These are phyloP conservation scores for Oncorhynchus gorbuscha DNA, from an alignment of 2,113 vertebrate genomes.

Conservation along the genomic window DNA sequence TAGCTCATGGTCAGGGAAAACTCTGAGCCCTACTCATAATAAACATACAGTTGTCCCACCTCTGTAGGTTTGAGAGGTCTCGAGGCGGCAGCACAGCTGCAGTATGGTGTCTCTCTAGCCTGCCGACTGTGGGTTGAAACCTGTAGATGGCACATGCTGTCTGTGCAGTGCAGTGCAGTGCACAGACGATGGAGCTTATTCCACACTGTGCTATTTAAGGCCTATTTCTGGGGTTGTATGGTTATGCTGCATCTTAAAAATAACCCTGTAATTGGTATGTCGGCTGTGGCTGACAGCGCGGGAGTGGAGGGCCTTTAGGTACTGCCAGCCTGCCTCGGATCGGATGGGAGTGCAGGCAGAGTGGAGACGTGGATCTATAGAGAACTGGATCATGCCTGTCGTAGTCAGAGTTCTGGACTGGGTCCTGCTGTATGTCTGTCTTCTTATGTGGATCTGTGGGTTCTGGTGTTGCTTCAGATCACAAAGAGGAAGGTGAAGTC, in stretches of 20 bases:
- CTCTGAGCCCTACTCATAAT: too few species aligned
- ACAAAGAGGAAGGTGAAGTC: background rate
- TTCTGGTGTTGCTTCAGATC: background rate
- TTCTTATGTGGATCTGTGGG: conserved; percentile 4
- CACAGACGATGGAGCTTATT: conserved; percentile 21
- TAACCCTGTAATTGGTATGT: conserved; percentile 63
- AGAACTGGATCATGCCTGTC: background rate
- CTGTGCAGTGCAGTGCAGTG: conserved; percentile 27
- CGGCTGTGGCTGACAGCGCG: conserved; percentile 33
- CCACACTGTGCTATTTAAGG: conserved; percentile 68
- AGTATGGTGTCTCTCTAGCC: conserved; percentile 38
- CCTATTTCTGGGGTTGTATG: conserved; percentile 54
- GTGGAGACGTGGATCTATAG: background rate
- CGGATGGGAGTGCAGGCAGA: conserved; percentile 2
- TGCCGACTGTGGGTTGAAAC: background rate
- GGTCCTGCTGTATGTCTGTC: background rate
- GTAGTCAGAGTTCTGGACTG: background rate
- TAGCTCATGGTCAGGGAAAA: too few species aligned
- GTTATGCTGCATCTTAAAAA: conserved; percentile 59
- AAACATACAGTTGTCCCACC: background rate
- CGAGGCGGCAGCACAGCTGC: conserved; percentile 2
- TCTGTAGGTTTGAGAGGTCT: background rate
- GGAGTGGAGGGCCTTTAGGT: background rate
- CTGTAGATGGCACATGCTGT: conserved; percentile 18
- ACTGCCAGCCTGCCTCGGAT: background rate